phyloP scores from a whole-genome alignment of 2,113 vertebrate species.

The Engystomops pustulosus region DNA sequence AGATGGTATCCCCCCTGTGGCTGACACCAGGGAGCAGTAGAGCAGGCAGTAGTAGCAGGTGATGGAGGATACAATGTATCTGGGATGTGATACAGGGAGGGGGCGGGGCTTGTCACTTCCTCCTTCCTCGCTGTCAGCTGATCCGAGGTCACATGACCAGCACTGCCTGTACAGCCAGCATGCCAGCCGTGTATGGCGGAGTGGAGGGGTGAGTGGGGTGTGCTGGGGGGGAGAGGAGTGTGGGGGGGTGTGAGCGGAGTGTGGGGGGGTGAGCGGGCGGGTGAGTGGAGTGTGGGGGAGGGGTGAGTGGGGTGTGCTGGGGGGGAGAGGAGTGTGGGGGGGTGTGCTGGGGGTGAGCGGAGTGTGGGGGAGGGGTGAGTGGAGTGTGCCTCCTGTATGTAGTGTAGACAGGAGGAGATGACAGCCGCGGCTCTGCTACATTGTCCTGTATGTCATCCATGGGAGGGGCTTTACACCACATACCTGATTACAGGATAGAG shows the following conservation, averaged over 20 bases:
- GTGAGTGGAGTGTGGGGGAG: too few relatives aligned
- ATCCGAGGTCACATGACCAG: conserved; percentile 56
- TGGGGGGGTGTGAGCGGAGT: too few relatives aligned
- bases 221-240: too few relatives aligned
- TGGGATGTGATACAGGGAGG: not conserved
- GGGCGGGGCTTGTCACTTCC: not conserved
- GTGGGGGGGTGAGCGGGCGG: too few relatives aligned
- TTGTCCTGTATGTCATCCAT: not conserved
- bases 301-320: conserved; percentile 54
- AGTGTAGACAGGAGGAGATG: not conserved
- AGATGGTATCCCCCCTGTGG: too few relatives aligned
- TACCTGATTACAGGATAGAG: too few relatives aligned
- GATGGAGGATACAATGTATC: not conserved
- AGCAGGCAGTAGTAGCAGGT: too few relatives aligned
- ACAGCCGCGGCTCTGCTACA: not conserved
- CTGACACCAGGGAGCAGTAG: not conserved
- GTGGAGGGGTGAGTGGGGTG: conserved; percentile 63
- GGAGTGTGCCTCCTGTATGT: not conserved
- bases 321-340: too few relatives aligned
- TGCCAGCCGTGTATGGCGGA: conserved; percentile 64
- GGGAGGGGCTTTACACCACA: too few relatives aligned
- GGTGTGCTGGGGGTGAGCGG: too few relatives aligned
- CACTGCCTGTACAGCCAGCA: conserved; percentile 55
- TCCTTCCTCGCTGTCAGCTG: not conserved
- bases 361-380: conserved; percentile 66